A percentile compares a stretch with the other conserved stretches of the same genome.
Conservation (phyloP, 2,113 vertebrate species). For the Scortum barcoo region DNA sequence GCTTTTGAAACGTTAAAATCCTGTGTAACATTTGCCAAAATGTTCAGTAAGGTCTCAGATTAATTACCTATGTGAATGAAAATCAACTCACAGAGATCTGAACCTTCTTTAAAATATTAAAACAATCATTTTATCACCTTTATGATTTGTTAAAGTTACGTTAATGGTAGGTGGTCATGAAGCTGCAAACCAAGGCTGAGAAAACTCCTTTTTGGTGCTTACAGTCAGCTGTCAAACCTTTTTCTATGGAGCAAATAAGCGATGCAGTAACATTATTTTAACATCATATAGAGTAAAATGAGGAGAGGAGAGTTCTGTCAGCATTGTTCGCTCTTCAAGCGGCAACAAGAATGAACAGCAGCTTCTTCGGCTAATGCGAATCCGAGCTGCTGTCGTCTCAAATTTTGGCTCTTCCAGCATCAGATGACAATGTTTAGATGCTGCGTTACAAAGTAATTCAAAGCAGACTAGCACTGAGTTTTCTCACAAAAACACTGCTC, state of each 20-base stretch:
- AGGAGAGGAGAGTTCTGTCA: neutral
- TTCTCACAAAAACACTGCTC: neutral
- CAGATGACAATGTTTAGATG: constrained; percentile 1
- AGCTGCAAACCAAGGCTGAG: neutral
- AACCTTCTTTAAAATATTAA: constrained; percentile 19
- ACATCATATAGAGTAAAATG: neutral
- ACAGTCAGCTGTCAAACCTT: neutral
- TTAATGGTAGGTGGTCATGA: constrained; percentile 13
- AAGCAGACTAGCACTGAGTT: neutral
- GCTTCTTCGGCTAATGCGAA: neutral
- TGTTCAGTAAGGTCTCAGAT: constrained; percentile 11
- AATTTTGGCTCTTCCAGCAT: neutral
- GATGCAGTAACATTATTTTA: neutral
- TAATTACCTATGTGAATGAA: constrained; percentile 8
- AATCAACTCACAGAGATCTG: constrained; percentile 24
- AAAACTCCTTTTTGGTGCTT: neutral
- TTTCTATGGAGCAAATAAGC: neutral
- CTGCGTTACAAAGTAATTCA: constrained; percentile 4
- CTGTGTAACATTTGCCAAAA: neutral
- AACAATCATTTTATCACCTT: constrained; percentile 28
- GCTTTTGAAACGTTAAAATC: neutral
- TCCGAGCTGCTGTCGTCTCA: constrained; percentile 6
- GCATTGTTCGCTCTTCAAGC: neutral
- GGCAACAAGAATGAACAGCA: neutral
- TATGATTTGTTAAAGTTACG: constrained; percentile 18